Conservation (phyloP, 53 echinoderm and acorn worm genomes). For the Arbacia lixula region DNA sequence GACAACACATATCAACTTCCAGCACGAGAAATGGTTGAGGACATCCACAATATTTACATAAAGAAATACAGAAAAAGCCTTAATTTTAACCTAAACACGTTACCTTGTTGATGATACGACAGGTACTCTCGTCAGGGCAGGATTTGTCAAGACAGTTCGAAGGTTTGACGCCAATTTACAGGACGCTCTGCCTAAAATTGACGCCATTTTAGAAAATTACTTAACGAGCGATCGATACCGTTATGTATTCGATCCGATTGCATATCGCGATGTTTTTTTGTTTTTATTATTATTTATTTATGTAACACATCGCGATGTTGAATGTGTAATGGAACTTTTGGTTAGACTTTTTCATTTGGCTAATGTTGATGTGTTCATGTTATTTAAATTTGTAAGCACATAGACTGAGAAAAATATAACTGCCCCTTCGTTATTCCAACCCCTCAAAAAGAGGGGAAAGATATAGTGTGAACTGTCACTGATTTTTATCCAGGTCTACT, state of each 20-base stretch:
- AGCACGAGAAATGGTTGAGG: not conserved
- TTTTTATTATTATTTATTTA: not conserved
- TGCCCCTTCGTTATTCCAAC: too few relatives aligned
- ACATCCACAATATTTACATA: not conserved
- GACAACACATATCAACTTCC: not conserved
- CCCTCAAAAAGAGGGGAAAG: too few relatives aligned
- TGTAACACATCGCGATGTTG: not conserved
- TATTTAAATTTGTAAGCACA: too few relatives aligned
- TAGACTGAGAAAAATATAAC: too few relatives aligned
- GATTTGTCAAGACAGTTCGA: conserved; percentile 68
- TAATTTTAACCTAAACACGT: not conserved
- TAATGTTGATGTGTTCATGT: too few relatives aligned
- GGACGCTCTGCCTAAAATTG: conserved; percentile 74
- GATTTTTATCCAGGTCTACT: too few relatives aligned
- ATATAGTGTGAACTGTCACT: too few relatives aligned
- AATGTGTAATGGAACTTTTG: too few relatives aligned
- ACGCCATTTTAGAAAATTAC: conserved; percentile 76
- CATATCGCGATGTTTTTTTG: not conserved
- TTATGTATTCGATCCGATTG: not conserved
- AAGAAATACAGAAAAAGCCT: not conserved
- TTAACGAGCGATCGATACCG: not conserved
- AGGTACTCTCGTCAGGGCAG: conserved; percentile 60
- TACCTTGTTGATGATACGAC: conserved; percentile 61
- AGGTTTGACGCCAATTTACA: conserved; percentile 68
- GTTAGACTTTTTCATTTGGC: too few relatives aligned